Base-by-base conservation (phyloP, 2,797 vertebrate species). In the Sebastes iracundus region DNA sequence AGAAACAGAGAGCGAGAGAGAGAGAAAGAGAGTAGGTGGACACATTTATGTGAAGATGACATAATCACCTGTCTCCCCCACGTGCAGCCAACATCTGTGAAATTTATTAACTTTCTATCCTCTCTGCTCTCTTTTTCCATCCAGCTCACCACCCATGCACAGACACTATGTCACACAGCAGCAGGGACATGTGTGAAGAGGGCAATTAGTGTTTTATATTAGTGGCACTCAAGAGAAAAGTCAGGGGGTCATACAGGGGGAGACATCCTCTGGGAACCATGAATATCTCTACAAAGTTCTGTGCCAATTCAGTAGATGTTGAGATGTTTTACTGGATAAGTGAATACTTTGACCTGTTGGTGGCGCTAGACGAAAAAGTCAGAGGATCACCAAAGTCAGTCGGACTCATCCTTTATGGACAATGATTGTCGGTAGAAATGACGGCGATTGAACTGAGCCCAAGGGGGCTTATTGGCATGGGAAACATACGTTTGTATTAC, bases 31-130 rank as follows among this genome's bases (percentile, higher is more conserved):
- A 23, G 65, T 56, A 52, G 64, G 49, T 49, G 32, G 64, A 91
- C 73, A 91, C 73, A 75, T 92, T 93, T 82, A 89, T 84, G 78
- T 82, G 73, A 83, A 88, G 90, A 94, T 94, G 90, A 94, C 89
- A 93, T 92, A 91, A 91, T 91, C 89, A 92, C 91, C 90, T 92
- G 92, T 92, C 87, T 69, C 77, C 86, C 79, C 83, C 78, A 78
- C 23, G 6, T 70, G 77, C 60, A 62, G 70, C 76, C 72, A 79
- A 90, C 93, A 94, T 95, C 90, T 95, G 94, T 9, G n/a, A 83
- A 85, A 70, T 86, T 60, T 83, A 86, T 94, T 82, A 81, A 78
- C 76, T 72, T 42, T 81, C 75, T 80, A 33, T 85, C 71, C 56
- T 81, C 72, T 79, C 22, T 42, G 38, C 38, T 7, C 69, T 75